Percentiles rank a stretch among this genome's conserved stretches.
phyloP scores from a whole-genome alignment of 2,797 vertebrate species.

The Petrocephalus schoutedeni region DNA sequence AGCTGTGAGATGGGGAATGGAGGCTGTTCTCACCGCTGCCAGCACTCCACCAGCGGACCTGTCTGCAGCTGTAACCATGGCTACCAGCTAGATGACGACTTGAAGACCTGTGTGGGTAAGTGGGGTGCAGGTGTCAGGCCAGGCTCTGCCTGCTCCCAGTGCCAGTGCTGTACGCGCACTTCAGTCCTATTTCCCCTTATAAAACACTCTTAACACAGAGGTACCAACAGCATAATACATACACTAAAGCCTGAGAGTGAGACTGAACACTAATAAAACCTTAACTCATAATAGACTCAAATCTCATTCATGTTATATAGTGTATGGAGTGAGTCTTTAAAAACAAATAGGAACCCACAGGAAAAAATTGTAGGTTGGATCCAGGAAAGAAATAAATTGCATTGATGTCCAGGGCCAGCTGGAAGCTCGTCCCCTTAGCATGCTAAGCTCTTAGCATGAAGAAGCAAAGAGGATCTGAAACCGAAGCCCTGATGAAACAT shows the following conservation, averaged over 20 bases:
- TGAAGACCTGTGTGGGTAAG: conserved; percentile 69
- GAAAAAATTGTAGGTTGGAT: neutral
- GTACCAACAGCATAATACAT: neutral
- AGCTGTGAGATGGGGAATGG: conserved; percentile 69
- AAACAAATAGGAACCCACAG: neutral
- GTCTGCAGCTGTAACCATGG: conserved; percentile 68
- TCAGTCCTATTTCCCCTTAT: neutral
- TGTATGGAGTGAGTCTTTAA: neutral
- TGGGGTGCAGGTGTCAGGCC: neutral
- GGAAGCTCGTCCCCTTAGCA: neutral
- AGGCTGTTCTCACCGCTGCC: conserved; percentile 72
- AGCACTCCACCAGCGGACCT: conserved; percentile 62
- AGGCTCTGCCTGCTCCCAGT: neutral
- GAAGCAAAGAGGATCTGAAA: neutral
- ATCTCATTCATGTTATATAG: neutral
- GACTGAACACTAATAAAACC: neutral
- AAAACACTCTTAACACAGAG: neutral
- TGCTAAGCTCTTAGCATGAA: neutral
- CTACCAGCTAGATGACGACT: conserved; percentile 63
- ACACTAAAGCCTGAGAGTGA: neutral
- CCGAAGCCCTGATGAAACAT: neutral
- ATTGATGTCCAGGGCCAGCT: neutral
- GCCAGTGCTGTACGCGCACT: neutral
- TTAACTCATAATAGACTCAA: neutral
- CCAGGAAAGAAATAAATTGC: neutral